Percentiles rank a stretch among this genome's conserved stretches.
These are phyloP conservation scores for Geodia barretti DNA, from an alignment of 37 sponge, comb jelly and placozoan species.

Conservation along the genomic window DNA sequence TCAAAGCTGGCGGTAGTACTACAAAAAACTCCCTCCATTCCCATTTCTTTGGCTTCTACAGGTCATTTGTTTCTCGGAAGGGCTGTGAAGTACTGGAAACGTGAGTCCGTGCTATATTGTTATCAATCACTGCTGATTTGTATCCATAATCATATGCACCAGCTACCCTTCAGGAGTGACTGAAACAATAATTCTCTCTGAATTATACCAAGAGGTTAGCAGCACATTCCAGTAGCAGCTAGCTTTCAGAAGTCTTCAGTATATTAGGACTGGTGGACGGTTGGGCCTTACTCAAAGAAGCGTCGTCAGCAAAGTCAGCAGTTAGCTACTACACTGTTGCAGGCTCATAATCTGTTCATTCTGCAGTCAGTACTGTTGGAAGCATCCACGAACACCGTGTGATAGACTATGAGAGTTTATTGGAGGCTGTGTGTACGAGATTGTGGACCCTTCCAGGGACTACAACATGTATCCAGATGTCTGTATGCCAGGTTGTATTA, in stretches of 20 bases:
- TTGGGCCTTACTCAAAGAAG: neutral
- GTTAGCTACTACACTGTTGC: neutral
- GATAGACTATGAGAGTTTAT: conserved; percentile 4
- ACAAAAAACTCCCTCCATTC: too few species aligned
- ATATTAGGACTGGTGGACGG: neutral
- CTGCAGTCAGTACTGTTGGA: neutral
- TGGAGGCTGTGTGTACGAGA: conserved; percentile 10
- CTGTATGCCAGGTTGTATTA: too few species aligned
- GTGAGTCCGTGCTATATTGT: too few species aligned
- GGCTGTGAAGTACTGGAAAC: conserved; percentile 2
- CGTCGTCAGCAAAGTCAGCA: neutral
- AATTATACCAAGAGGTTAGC: conserved; percentile 34
- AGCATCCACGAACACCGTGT: conserved; percentile 12
- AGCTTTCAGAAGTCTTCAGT: too few species aligned
- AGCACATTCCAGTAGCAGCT: neutral
- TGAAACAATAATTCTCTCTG: conserved; percentile 31
- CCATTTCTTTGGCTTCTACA: too few species aligned
- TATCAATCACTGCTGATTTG: too few species aligned
- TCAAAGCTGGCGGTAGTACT: too few species aligned
- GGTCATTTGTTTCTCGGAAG: conserved; percentile 41
- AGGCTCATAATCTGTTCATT: neutral
- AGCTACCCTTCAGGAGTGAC: conserved; percentile 58
- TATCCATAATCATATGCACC: neutral
- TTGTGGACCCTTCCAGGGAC: conserved; percentile 34
- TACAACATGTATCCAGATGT: conserved; percentile 44